Evolutionary conservation across 2,888 invertebrate species (phyloP).

Genomic region (Linnaemya vulpina): DNA sequence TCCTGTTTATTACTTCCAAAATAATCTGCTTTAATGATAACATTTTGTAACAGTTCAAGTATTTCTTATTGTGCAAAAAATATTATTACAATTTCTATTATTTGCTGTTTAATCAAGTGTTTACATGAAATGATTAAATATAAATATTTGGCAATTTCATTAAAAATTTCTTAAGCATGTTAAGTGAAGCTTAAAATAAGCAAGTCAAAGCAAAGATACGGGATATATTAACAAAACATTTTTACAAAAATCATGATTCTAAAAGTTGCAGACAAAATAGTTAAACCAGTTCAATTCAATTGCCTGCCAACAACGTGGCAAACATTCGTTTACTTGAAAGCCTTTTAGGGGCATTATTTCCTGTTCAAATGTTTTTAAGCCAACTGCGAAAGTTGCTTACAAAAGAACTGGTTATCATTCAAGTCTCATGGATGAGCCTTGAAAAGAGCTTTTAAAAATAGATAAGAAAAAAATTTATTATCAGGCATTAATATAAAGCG

Average conservation of each 20-base stretch:
- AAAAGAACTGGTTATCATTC: constrained; percentile 30
- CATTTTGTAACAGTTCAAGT: not conserved
- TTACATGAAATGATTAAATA: constrained; percentile 43
- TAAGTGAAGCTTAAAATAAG: constrained; percentile 20
- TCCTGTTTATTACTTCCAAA: not conserved
- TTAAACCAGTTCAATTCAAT: not conserved
- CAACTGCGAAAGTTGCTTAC: constrained; percentile 14
- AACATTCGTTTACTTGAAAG: not conserved
- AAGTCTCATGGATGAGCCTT: not conserved
- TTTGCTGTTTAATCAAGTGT: constrained; percentile 57
- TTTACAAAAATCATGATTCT: not conserved
- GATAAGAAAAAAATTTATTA: not conserved
- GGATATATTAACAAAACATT: not conserved
- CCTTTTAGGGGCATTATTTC: constrained; percentile 15
- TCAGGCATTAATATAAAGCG: not conserved
- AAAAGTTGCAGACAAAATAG: not conserved
- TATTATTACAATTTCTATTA: not conserved
- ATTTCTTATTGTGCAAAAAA: not conserved
- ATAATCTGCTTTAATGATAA: not conserved
- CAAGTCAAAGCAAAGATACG: constrained; percentile 1
- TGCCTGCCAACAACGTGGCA: constrained; percentile 1
- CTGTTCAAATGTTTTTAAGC: constrained; percentile 3
- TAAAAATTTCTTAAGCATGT: constrained; percentile 39
- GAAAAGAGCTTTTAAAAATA: not conserved
- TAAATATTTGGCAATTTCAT: constrained; percentile 44